Evolutionary conservation across 2,113 vertebrate species (phyloP), one percentile per base, ranked within the genome.

Genomic region (Lagopus muta): DNA sequence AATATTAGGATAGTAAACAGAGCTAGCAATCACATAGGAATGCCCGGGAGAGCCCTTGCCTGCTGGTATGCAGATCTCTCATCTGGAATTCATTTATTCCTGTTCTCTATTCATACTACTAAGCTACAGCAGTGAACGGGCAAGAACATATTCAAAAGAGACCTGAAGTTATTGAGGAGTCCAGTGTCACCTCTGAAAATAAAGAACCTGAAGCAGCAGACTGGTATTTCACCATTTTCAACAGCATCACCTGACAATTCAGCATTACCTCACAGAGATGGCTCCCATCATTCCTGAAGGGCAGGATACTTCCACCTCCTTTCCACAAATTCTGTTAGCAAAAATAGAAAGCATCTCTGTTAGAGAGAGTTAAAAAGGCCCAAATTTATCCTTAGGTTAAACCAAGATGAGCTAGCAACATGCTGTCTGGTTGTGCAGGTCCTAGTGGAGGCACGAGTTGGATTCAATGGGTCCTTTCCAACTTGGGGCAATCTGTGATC

Each of bases 51-150:
- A 55, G 50, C 40, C 84, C 83, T 34, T 3, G 22, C 27, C 64
- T 57, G 40, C 36, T 16, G 8, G 58, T 58, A 45, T 25, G 75
- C 47, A 32, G 67, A 79, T 45, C 47, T 38, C n/a, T 85, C 96
- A 92, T 91, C 94, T 96, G 95, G 91, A 78, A 79, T 84, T 95
- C 60, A 91, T 96, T 96, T 55, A 70, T 80, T 73, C 64, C 7
- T 0, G 1, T 20, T 62, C 57, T 28, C 52, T 34, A 3, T 11
- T 10, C 66, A 70, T 64, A 61, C 62, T 77, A 66, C 69, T 84
- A 57, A 91, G 76, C 84, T 58, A n/a, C 36, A 83, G 92, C 61
- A 75, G 24, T 55, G 62, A 14, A 4, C 24, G 71, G 77, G 65
- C 43, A 83, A 81, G 36, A 24, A 40, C 2, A 14, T 6, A 54